These are phyloP conservation scores for Oophaga sylvatica DNA, from an alignment of 2,797 vertebrate genomes.

Conservation along the genomic window DNA sequence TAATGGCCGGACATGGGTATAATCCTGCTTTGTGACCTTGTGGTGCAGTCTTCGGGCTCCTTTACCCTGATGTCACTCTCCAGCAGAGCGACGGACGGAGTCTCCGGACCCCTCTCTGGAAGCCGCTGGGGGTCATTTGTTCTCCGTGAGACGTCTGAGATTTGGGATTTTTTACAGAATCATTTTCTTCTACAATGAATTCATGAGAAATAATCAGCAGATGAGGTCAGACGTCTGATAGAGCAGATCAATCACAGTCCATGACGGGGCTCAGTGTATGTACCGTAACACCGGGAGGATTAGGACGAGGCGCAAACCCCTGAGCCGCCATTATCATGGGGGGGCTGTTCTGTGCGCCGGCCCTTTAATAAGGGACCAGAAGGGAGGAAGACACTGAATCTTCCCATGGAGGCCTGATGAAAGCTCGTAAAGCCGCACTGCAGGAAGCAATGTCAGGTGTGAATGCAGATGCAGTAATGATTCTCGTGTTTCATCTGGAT, in stretches of 20 bases:
- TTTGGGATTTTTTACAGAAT: slow-evolving; percentile 41
- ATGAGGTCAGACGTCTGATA: slow-evolving; percentile 34
- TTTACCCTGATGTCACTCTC: background rate
- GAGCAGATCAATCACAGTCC: slow-evolving; percentile 17
- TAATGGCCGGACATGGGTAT: background rate
- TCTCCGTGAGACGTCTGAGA: background rate
- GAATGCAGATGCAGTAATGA: too few species aligned
- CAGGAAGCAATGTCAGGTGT: too few species aligned
- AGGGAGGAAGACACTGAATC: background rate
- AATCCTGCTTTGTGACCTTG: background rate
- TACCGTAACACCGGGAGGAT: background rate
- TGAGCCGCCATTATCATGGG: too few species aligned
- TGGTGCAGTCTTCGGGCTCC: background rate
- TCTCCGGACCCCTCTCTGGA: background rate
- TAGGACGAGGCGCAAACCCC: too few species aligned
- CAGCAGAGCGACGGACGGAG: background rate
- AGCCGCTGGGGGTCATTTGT: slow-evolving; percentile 26
- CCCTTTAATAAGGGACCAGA: background rate
- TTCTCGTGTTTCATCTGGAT: too few species aligned
- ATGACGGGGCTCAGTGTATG: background rate
- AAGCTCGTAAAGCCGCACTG: too few species aligned
- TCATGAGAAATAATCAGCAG: slow-evolving; percentile 13
- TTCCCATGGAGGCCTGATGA: too few species aligned
- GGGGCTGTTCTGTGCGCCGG: too few species aligned
- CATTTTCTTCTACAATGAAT: slow-evolving; percentile 19